A percentile compares a stretch with the other conserved stretches of the same genome.
phyloP scores from a whole-genome alignment of 1,140 invertebrate genomes.

The Sycobia sp. region DNA sequence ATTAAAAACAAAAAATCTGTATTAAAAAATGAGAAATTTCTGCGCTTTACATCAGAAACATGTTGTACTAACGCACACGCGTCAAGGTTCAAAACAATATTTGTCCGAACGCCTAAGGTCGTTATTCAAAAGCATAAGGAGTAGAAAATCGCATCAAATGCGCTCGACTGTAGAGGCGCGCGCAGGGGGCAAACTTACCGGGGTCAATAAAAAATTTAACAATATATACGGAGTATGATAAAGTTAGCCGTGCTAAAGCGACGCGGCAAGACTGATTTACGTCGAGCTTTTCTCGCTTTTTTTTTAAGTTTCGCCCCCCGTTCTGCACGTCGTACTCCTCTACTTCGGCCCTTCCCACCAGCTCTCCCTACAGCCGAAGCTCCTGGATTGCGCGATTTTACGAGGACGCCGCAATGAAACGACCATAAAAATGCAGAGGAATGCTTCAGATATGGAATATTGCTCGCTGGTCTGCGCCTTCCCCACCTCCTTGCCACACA shows the following conservation, averaged over 20 bases:
- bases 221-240: conserved; percentile 10
- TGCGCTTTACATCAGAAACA: too few species aligned
- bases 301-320: conserved; percentile 19
- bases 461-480: conserved; percentile 28
- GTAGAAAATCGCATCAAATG: neutral
- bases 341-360: neutral
- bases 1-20: too few species aligned
- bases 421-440: conserved; percentile 38
- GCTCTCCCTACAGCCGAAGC: neutral
- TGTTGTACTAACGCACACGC: too few species aligned
- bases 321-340: neutral
- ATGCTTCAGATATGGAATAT: conserved; percentile 43
- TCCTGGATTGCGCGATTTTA: conserved; percentile 29
- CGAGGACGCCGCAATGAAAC: conserved; percentile 34
- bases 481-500: conserved; percentile 20
- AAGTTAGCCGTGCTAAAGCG: conserved; percentile 15
- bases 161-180: neutral
- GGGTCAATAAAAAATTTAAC: conserved; percentile 14
- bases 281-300: neutral
- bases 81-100: conserved; percentile 4
- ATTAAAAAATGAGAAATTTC: too few species aligned
- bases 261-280: conserved; percentile 38
- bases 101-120: neutral
- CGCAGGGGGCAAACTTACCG: neutral
- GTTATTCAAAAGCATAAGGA: conserved; percentile 2